Percentiles rank a stretch among this genome's conserved stretches.
Evolutionary conservation across 2,797 vertebrate species (phyloP).

Genomic region (Macropus fuliginosus): DNA sequence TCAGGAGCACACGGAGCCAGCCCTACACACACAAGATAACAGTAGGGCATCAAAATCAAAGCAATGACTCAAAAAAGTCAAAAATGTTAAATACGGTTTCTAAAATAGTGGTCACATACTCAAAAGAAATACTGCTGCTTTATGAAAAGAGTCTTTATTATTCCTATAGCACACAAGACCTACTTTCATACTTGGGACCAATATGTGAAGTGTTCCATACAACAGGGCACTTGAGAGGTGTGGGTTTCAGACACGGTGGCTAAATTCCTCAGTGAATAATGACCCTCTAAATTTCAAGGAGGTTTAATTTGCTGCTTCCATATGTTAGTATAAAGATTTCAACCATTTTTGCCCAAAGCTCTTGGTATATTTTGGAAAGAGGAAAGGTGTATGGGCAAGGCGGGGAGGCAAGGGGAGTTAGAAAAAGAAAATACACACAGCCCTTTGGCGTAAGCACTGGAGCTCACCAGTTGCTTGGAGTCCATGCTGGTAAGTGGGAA

Average conservation of each 20-base stretch:
- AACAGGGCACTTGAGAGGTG: conserved; percentile 86
- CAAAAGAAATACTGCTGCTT: conserved; percentile 87
- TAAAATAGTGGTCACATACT: conserved; percentile 86
- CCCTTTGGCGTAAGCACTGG: conserved; percentile 85
- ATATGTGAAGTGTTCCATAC: conserved; percentile 82
- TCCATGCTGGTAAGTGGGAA: conserved; percentile 80
- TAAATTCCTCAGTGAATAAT: conserved; percentile 82
- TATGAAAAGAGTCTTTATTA: conserved; percentile 79
- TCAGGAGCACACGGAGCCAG: conserved; percentile 66
- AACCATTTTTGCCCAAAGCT: conserved; percentile 78
- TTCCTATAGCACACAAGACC: conserved; percentile 81
- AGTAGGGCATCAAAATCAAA: conserved; percentile 73
- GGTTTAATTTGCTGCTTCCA: conserved; percentile 79
- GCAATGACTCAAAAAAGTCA: conserved; percentile 75
- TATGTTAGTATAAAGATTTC: conserved; percentile 76
- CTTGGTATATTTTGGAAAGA: conserved; percentile 77
- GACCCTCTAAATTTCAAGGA: conserved; percentile 81
- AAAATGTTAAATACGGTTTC: conserved; percentile 78
- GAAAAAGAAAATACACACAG: conserved; percentile 73
- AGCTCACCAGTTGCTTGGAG: conserved; percentile 83
- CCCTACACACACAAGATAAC: conserved; percentile 72
- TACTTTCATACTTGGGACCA: conserved; percentile 80
- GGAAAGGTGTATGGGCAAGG: conserved; percentile 72
- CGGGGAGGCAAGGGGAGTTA: conserved; percentile 33
- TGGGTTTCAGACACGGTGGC: conserved; percentile 80